Conservation (phyloP, 92 coral and sea anemone species). For the Porites evermanni region DNA sequence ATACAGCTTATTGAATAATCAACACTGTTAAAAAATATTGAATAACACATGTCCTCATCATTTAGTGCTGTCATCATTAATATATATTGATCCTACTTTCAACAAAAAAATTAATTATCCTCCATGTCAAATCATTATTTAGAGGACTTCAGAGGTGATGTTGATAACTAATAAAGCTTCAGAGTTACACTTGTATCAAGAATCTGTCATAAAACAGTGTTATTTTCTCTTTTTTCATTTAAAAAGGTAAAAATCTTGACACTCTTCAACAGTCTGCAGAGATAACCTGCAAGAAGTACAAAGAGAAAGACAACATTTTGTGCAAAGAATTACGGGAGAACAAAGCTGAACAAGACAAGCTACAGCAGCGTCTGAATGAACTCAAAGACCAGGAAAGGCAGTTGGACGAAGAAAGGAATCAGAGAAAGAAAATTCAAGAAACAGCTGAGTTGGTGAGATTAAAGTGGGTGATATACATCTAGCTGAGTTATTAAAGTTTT, state of each 20-base stretch:
- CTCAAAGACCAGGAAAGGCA: slow-evolving; percentile 62
- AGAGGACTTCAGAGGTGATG: too few species aligned
- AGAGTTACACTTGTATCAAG: too few species aligned
- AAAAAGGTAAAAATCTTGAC: slow-evolving; percentile 68
- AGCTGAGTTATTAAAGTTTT: too few species aligned
- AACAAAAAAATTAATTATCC: too few species aligned
- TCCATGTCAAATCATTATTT: too few species aligned
- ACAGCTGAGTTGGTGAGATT: slow-evolving; percentile 73
- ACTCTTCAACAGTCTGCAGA: slow-evolving; percentile 77
- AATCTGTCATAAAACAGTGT: neutral
- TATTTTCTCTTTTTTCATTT: neutral
- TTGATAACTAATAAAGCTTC: too few species aligned
- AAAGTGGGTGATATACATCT: too few species aligned
- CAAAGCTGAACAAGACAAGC: slow-evolving; percentile 78
- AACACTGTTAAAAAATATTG: neutral
- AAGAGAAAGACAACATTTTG: slow-evolving; percentile 70
- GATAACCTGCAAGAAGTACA: slow-evolving; percentile 70
- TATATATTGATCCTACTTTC: too few species aligned
- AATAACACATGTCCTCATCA: neutral
- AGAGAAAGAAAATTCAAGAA: slow-evolving; percentile 57
- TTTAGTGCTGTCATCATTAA: too few species aligned
- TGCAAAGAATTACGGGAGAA: slow-evolving; percentile 64
- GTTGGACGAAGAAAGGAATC: slow-evolving; percentile 68
- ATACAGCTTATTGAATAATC: neutral
- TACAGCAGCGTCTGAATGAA: slow-evolving; percentile 69